Percentiles rank a stretch among this genome's conserved stretches.
Conservation (phyloP, 2,797 vertebrate species). For the Peromyscus nudipes region DNA sequence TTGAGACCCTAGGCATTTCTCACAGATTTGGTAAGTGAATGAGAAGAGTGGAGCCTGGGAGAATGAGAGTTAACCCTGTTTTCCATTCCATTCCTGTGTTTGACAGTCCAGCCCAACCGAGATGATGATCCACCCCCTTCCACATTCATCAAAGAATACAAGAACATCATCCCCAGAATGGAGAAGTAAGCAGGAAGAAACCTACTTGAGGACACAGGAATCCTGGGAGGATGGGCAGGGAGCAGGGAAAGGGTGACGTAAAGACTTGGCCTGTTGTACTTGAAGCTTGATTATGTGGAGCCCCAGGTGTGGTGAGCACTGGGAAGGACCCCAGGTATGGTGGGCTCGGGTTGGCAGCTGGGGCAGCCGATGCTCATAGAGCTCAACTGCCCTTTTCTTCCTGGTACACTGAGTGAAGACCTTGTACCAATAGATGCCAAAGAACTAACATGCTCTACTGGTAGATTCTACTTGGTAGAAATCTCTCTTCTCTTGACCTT, state of each 20-base stretch:
- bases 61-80: constrained; percentile 47
- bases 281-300: not conserved
- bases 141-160: constrained; percentile 92
- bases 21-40: not conserved
- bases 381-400: not conserved
- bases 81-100: constrained; percentile 22
- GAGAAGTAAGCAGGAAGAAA: constrained; percentile 90
- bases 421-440: not conserved
- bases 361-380: not conserved
- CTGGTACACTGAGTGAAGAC: not conserved
- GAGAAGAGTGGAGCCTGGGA: not conserved
- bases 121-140: constrained; percentile 92
- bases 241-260: not conserved
- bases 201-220: not conserved
- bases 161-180: constrained; percentile 90
- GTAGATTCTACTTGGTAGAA: constrained; percentile 41
- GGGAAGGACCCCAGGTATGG: not conserved
- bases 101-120: constrained; percentile 90
- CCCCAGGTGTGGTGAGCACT: not conserved
- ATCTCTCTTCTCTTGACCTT: constrained; percentile 21
- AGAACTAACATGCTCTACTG: not conserved
- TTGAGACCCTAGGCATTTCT: not conserved
- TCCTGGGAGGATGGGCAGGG: not conserved
- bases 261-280: not conserved
- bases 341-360: not conserved